These are phyloP conservation scores for Semnornis frantzii DNA, from an alignment of 2,113 vertebrate genomes.

Conservation along the genomic window DNA sequence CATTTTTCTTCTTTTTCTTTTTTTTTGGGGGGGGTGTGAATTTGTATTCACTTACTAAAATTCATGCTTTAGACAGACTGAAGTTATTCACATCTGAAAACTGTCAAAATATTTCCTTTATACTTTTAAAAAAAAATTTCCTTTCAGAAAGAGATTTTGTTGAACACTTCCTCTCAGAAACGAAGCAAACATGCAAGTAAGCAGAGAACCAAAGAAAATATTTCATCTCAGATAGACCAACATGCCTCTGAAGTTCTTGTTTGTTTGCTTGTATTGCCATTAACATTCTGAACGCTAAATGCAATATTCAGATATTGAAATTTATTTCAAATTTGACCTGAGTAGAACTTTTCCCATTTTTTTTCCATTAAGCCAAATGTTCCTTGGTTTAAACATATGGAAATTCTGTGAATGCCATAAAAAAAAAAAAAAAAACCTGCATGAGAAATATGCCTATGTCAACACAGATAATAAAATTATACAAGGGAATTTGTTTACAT, in stretches of 20 bases:
- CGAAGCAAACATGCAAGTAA: not conserved
- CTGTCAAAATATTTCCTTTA: not conserved
- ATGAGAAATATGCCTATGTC: not conserved
- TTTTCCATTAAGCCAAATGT: not conserved
- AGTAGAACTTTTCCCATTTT: not conserved
- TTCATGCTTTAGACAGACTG: not conserved
- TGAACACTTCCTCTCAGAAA: not conserved
- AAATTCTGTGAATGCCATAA: not conserved
- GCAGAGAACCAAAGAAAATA: not conserved
- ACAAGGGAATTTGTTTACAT: not conserved
- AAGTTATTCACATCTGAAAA: not conserved
- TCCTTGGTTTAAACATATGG: not conserved
- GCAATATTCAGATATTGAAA: not conserved
- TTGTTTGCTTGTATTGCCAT: not conserved
- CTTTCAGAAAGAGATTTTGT: not conserved
- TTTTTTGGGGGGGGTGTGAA: not conserved
- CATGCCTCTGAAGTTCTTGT: not conserved
- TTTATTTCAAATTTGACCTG: not conserved
- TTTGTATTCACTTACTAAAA: not conserved
- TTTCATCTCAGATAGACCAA: not conserved
- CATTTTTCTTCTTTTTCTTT: not conserved
- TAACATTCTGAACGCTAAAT: not conserved
- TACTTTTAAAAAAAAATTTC: not conserved
- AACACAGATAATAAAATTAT: not conserved
- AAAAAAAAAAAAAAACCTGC: rapidly evolving